Conservation (phyloP, 1,140 invertebrate species). For the Eupeodes corollae region DNA sequence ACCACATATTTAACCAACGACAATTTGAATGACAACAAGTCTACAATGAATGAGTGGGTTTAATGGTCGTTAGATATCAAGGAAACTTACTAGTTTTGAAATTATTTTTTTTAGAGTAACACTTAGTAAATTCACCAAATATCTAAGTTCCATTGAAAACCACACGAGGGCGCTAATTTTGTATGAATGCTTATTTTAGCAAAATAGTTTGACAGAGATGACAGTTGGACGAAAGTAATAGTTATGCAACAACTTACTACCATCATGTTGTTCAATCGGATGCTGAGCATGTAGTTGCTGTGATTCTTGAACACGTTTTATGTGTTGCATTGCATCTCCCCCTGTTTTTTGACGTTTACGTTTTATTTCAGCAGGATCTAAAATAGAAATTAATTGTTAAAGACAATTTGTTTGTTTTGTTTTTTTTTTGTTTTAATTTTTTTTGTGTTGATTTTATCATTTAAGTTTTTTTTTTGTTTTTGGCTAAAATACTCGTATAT, state of each 20-base stretch:
- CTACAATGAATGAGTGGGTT: no score
- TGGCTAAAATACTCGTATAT: background rate
- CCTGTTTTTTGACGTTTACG: conserved; percentile 49
- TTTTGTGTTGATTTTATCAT: conserved; percentile 5
- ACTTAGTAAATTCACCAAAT: no score
- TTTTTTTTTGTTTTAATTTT: conserved; percentile 3
- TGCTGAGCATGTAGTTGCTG: conserved; percentile 33
- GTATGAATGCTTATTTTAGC: no score
- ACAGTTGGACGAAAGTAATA: background rate
- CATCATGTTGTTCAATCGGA: conserved; percentile 38
- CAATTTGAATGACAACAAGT: no score
- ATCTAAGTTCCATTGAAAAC: no score
- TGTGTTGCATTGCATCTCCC: conserved; percentile 42
- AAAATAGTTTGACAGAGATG: background rate
- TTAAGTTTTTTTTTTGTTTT: conserved; percentile 5
- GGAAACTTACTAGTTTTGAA: no score
- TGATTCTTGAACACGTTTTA: no score
- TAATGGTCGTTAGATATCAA: no score
- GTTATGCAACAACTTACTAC: conserved; percentile 44
- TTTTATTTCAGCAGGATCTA: conserved; percentile 42
- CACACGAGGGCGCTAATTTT: no score
- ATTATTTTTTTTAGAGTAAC: no score
- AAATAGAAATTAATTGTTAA: no score
- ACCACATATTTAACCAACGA: no score
- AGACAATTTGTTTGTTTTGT: conserved; percentile 3